Conservation (phyloP, 2,113 vertebrate species). For the Brachyhypopomus gauderio region DNA sequence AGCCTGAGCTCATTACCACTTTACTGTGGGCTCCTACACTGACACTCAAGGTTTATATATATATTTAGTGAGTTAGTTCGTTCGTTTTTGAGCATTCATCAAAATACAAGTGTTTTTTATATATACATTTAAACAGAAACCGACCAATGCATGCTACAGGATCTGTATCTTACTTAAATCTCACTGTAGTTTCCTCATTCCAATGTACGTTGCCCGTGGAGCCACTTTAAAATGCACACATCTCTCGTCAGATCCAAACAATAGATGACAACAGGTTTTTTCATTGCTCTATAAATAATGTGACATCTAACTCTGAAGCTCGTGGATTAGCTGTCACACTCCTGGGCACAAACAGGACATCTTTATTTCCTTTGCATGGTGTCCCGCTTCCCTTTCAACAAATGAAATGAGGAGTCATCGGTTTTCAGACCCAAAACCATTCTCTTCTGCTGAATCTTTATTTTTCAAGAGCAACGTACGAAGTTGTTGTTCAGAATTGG, state of each 20-base stretch:
- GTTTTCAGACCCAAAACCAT: constrained; percentile 2
- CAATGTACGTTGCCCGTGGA: neutral
- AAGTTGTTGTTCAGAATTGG: neutral
- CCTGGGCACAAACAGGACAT: constrained; percentile 63
- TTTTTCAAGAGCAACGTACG: neutral
- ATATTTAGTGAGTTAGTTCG: too few species aligned
- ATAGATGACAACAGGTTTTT: neutral
- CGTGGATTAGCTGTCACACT: neutral
- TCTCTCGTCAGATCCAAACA: too few species aligned
- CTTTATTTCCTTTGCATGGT: neutral
- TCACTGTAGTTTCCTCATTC: neutral
- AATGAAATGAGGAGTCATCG: constrained; percentile 7
- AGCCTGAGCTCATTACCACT: neutral
- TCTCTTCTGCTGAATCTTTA: neutral
- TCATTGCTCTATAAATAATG: neutral
- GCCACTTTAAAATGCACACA: neutral
- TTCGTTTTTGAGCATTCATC: too few species aligned
- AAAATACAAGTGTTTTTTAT: too few species aligned
- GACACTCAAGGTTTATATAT: too few species aligned
- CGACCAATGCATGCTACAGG: too few species aligned
- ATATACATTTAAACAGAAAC: too few species aligned
- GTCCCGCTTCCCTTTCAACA: constrained; percentile 23
- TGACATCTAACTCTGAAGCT: neutral
- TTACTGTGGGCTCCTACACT: neutral
- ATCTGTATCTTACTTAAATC: too few species aligned